Percentiles rank a stretch among this genome's conserved stretches.
Evolutionary conservation across 30 jellyfish, hydroid and myxozoan genomes (phyloP).

Genomic region (Aurelia sp.): DNA sequence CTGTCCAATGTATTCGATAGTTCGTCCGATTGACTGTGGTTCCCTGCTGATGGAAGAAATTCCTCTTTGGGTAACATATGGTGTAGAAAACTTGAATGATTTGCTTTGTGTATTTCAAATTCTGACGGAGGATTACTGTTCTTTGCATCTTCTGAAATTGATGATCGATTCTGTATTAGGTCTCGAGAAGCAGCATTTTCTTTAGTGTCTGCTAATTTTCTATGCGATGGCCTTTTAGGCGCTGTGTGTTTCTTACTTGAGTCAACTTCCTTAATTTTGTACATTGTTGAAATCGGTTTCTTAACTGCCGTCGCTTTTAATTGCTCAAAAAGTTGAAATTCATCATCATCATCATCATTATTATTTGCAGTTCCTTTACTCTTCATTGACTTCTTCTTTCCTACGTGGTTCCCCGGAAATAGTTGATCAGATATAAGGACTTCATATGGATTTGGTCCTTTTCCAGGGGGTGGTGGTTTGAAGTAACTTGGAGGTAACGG

Average conservation of each 20-base stretch:
- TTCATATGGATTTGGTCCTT: conserved; percentile 93
- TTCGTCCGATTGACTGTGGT: too few species aligned
- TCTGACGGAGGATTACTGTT: too few species aligned
- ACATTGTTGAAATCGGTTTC: conserved; percentile 24
- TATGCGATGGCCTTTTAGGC: neutral
- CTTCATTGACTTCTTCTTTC: conserved; percentile 50
- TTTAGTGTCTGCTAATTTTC: neutral
- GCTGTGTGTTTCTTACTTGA: conserved; percentile 5
- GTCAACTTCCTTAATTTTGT: neutral
- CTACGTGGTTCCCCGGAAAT: conserved; percentile 74
- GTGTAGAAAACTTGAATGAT: too few species aligned
- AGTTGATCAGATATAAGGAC: conserved; percentile 84
- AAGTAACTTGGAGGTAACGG: conserved; percentile 79
- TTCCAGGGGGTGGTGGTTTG: conserved; percentile 83
- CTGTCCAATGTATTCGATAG: too few species aligned
- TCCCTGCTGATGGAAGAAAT: too few species aligned
- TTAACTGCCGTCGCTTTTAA: conserved; percentile 7
- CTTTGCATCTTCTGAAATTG: too few species aligned
- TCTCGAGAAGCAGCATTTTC: too few species aligned
- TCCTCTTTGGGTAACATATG: too few species aligned
- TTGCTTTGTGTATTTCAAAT: too few species aligned
- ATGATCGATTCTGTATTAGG: too few species aligned
- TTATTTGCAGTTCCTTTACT: conserved; percentile 1
- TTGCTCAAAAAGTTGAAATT: conserved; percentile 12
- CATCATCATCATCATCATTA: conserved; percentile 15